Conservation (phyloP, 2,797 vertebrate species). For the Hypotaenidia okinawae region DNA sequence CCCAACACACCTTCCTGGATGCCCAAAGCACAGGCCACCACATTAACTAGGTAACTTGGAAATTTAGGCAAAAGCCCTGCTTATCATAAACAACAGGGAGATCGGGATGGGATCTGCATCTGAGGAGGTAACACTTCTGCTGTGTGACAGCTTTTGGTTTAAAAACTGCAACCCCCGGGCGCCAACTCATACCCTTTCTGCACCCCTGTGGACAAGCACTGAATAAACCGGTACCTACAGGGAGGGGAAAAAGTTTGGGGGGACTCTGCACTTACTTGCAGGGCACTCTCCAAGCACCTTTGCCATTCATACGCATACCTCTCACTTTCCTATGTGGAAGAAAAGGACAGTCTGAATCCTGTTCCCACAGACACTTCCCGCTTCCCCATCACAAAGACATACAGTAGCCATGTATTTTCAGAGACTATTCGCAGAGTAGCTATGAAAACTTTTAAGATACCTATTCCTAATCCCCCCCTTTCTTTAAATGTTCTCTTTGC, state of each 20-base stretch:
- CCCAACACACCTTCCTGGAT: not conserved
- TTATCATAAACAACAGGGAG: not conserved
- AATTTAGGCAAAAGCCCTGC: not conserved
- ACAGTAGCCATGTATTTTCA: not conserved
- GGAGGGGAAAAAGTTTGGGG: not conserved
- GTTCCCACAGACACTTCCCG: not conserved
- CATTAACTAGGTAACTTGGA: not conserved
- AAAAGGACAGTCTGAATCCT: not conserved
- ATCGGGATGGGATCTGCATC: not conserved
- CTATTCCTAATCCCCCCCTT: not conserved
- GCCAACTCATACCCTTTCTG: not conserved
- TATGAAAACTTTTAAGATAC: not conserved
- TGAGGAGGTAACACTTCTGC: not conserved
- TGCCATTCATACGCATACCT: slow-evolving; percentile 98
- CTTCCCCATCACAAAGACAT: not conserved
- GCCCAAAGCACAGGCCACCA: not conserved
- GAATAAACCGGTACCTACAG: not conserved
- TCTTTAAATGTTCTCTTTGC: not conserved
- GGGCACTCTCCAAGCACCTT: slow-evolving; percentile 92
- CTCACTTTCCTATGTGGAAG: slow-evolving; percentile 89
- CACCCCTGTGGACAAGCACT: not conserved
- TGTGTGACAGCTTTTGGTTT: not conserved
- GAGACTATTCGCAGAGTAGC: not conserved
- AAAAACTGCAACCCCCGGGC: not conserved
- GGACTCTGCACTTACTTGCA: slow-evolving; percentile 85